A percentile compares a stretch with the other conserved stretches of the same genome.
phyloP scores from a whole-genome alignment of 1,140 invertebrate genomes.

The Globodera ellingtonae region DNA sequence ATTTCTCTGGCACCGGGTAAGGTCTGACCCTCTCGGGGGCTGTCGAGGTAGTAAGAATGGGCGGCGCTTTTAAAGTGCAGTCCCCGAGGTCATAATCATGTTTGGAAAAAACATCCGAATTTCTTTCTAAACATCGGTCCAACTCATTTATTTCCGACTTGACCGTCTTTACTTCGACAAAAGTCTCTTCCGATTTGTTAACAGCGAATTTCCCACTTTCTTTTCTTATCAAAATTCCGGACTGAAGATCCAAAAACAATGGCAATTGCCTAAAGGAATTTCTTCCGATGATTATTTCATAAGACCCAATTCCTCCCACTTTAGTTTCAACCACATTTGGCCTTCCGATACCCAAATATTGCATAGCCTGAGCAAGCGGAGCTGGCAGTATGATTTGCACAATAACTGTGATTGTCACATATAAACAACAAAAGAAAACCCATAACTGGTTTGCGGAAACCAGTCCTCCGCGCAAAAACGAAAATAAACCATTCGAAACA shows the following conservation, averaged over 20 bases:
- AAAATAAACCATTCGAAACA: constrained; percentile 4
- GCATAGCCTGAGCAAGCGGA: neutral
- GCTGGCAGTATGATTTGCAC: neutral
- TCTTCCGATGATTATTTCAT: constrained; percentile 11
- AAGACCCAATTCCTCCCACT: neutral
- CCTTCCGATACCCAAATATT: constrained; percentile 2
- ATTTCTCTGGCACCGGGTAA: constrained; percentile 1
- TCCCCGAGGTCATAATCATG: constrained; percentile 12
- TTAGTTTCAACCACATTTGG: neutral
- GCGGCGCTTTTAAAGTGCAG: neutral
- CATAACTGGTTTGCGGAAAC: neutral
- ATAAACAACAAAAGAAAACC: neutral
- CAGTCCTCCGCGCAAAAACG: neutral
- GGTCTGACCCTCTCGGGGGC: neutral
- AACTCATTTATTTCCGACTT: neutral
- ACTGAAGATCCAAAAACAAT: constrained; percentile 6
- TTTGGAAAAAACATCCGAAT: neutral
- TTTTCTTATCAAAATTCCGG: neutral
- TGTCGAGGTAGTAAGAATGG: neutral
- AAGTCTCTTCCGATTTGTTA: too few species aligned
- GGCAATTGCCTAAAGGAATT: neutral
- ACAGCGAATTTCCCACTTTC: too few species aligned
- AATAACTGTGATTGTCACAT: neutral
- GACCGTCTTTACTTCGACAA: too few species aligned
- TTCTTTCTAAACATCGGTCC: neutral